Conservation (phyloP, 2,888 invertebrate species). For the Margaritifera margaritifera region DNA sequence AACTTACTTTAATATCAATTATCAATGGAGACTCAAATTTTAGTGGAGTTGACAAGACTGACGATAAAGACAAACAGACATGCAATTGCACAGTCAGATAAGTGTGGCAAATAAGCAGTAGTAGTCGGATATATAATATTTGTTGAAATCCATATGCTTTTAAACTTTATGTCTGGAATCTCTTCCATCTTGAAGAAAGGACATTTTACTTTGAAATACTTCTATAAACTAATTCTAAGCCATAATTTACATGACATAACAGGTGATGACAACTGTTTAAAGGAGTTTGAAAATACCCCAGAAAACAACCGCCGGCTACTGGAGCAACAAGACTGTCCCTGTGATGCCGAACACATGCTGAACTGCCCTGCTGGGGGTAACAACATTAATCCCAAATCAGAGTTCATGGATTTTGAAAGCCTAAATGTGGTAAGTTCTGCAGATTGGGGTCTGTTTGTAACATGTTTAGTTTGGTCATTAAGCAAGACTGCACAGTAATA, state of each 20-base stretch:
- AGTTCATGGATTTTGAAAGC: slow-evolving; percentile 31
- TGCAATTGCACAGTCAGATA: too few species aligned
- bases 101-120: too few species aligned
- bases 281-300: slow-evolving; percentile 94
- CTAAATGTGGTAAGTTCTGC: slow-evolving; percentile 29
- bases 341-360: slow-evolving; percentile 96
- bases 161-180: too few species aligned
- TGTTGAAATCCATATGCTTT: too few species aligned
- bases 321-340: slow-evolving; percentile 90
- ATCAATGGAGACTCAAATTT: too few species aligned
- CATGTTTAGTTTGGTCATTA: too few species aligned
- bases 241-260: slow-evolving; percentile 2
- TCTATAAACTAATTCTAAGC: neutral
- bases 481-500: too few species aligned
- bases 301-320: slow-evolving; percentile 93
- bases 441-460: neutral
- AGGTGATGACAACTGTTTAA: slow-evolving; percentile 91
- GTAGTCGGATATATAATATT: too few species aligned
- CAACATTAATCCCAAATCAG: slow-evolving; percentile 53
- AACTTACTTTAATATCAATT: too few species aligned
- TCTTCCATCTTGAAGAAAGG: neutral
- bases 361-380: slow-evolving; percentile 82
- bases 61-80: too few species aligned
- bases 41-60: too few species aligned
- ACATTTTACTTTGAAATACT: neutral